phyloP scores from a whole-genome alignment of 2,797 vertebrate species.

The Ctenosaura bakeri region DNA sequence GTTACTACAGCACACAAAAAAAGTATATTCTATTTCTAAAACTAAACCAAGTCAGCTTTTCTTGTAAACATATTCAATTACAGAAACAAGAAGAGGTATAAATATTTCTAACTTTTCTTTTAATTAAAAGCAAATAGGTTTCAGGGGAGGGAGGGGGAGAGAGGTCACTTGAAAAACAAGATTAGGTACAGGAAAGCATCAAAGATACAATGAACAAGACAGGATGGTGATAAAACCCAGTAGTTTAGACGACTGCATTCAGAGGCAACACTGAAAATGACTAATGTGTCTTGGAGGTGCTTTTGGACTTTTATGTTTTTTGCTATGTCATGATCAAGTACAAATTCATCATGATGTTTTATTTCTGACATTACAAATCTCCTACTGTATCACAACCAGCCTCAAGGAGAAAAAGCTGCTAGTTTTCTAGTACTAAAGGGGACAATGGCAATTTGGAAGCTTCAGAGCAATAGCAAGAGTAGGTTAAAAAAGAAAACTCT shows the following conservation, averaged over 20 bases:
- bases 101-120: not conserved
- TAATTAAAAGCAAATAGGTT: slow-evolving; percentile 8
- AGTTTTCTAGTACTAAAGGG: slow-evolving; percentile 46
- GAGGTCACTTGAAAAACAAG: slow-evolving; percentile 27
- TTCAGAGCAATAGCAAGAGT: slow-evolving; percentile 17
- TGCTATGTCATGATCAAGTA: slow-evolving; percentile 31
- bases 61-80: not conserved
- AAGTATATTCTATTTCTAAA: not conserved
- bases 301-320: slow-evolving; percentile 53
- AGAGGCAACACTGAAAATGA: slow-evolving; percentile 25
- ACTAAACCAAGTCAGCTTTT: not conserved
- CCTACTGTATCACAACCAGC: slow-evolving; percentile 13
- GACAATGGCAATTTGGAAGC: not conserved
- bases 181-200: slow-evolving; percentile 37
- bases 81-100: not conserved
- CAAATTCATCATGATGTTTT: slow-evolving; percentile 54
- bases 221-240: not conserved
- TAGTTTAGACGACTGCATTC: slow-evolving; percentile 9
- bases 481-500: not conserved
- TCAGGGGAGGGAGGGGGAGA: not conserved
- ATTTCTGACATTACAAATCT: slow-evolving; percentile 6
- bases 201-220: slow-evolving; percentile 11
- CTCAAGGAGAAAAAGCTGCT: slow-evolving; percentile 41
- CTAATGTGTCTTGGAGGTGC: slow-evolving; percentile 49
- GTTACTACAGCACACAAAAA: not conserved